A percentile compares a stretch with the other conserved stretches of the same genome.
Conservation (phyloP, 2,113 vertebrate species). For the Coryphaenoides rupestris region DNA sequence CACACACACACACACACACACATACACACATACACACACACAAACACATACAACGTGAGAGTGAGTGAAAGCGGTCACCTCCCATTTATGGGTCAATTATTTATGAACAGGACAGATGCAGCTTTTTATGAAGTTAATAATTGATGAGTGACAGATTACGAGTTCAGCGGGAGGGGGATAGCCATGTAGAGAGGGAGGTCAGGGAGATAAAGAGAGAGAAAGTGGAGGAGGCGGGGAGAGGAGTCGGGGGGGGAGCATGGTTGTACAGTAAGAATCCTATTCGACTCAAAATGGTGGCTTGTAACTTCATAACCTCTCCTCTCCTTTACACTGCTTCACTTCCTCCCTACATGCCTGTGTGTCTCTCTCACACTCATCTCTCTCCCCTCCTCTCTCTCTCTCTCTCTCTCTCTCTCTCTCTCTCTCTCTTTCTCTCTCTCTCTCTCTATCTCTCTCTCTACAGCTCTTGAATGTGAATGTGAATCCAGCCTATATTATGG, state of each 20-base stretch:
- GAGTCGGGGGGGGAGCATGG: slow-evolving; percentile 8
- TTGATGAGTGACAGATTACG: not conserved
- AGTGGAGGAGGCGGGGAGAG: not conserved
- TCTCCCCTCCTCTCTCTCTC: not conserved
- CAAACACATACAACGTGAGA: not conserved
- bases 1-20: not conserved
- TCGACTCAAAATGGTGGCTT: not conserved
- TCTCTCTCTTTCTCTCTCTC: not conserved
- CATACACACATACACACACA: not conserved
- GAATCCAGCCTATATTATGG: too few relatives aligned
- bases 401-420: not conserved
- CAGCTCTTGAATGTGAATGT: too few relatives aligned
- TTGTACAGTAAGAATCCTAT: not conserved
- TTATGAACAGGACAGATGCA: not conserved
- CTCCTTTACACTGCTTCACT: not conserved
- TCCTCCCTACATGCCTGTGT: not conserved
- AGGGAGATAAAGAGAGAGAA: slow-evolving; percentile 6
- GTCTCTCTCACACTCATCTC: not conserved
- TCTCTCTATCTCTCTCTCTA: not conserved
- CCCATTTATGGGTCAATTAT: not conserved
- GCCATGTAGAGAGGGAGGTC: not conserved
- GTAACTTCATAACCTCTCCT: not conserved
- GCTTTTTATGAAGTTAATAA: slow-evolving; percentile 1
- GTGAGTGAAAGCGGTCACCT: not conserved
- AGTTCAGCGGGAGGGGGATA: not conserved